phyloP scores from a whole-genome alignment of 2,113 vertebrate genomes.

The Vulpes vulpes region DNA sequence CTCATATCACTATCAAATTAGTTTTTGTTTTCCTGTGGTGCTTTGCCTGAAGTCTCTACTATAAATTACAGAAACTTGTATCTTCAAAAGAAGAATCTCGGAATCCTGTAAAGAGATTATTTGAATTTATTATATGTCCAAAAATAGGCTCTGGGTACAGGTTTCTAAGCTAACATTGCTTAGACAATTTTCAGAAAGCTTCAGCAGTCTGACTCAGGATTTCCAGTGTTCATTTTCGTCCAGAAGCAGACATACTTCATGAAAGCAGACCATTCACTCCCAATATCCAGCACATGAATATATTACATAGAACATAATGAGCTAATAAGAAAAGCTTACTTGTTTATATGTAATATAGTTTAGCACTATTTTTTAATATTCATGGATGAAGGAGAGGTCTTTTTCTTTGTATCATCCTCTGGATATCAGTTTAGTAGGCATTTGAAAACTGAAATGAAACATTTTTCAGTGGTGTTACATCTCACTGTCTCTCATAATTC shows the following conservation, averaged over 20 bases:
- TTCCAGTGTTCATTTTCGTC: neutral
- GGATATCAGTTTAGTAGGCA: neutral
- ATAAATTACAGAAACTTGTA: neutral
- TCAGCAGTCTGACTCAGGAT: neutral
- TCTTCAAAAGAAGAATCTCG: neutral
- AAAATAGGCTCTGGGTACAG: neutral
- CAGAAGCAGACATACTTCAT: neutral
- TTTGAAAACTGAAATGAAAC: neutral
- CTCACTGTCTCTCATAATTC: neutral
- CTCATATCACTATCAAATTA: neutral
- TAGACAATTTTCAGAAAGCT: neutral
- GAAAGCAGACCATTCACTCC: neutral
- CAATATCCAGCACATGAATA: neutral
- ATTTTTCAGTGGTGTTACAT: neutral
- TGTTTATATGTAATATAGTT: neutral
- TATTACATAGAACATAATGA: neutral
- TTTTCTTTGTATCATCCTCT: neutral
- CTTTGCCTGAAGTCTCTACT: neutral
- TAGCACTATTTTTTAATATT: neutral
- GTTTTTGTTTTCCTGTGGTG: neutral
- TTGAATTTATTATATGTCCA: neutral
- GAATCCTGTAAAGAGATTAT: neutral
- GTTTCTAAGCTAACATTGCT: neutral
- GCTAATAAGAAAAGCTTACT: neutral
- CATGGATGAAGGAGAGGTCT: neutral